phyloP scores from a whole-genome alignment of 2,113 vertebrate genomes.

The Anguilla rostrata region DNA sequence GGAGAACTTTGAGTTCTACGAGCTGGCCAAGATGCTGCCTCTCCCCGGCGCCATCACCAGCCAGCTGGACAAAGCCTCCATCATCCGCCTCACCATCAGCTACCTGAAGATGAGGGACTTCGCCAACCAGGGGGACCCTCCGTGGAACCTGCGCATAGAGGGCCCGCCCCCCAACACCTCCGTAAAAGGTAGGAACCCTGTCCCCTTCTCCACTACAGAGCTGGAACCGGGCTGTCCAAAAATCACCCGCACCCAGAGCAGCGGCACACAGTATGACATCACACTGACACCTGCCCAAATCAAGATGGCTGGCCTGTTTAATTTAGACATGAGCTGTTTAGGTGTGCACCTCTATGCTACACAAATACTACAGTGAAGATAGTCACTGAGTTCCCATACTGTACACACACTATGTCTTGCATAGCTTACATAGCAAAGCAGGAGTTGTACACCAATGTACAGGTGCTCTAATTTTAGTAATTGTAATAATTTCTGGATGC shows the following conservation, averaged over 20 bases:
- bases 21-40: conserved; percentile 96
- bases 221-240: not conserved
- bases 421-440: not conserved
- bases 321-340: not conserved
- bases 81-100: conserved; percentile 98
- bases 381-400: not conserved
- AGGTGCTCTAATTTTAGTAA: not conserved
- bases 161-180: conserved; percentile 98
- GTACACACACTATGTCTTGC: not conserved
- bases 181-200: conserved; percentile 85
- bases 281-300: not conserved
- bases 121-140: conserved; percentile 96
- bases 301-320: no score
- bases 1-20: conserved; percentile 99
- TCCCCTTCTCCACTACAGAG: not conserved
- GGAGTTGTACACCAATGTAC: not conserved
- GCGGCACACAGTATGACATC: not conserved
- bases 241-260: not conserved
- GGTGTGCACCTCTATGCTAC: not conserved
- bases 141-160: conserved; percentile 95
- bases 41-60: conserved; percentile 98
- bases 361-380: not conserved
- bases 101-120: conserved; percentile 99
- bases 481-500: not conserved
- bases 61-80: conserved; percentile 98